phyloP scores from a whole-genome alignment of 2,797 vertebrate species.

The Babyrousa celebensis region DNA sequence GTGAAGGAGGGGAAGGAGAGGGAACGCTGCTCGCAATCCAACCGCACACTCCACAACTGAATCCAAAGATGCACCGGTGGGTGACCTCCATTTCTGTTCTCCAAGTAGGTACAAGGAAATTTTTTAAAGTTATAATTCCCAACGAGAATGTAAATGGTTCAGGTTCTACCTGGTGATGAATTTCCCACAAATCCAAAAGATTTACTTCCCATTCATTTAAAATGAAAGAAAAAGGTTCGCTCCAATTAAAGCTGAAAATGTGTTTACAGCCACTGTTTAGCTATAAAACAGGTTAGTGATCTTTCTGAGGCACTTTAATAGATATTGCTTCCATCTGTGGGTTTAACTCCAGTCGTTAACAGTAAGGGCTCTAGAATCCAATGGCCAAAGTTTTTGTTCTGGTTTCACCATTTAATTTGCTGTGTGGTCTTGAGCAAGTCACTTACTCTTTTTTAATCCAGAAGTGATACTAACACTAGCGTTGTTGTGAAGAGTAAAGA shows the following conservation, averaged over 20 bases:
- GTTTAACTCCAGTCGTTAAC: neutral
- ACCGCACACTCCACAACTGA: neutral
- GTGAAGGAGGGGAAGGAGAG: neutral
- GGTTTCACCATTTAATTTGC: neutral
- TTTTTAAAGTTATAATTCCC: constrained; percentile 25
- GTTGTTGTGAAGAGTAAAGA: neutral
- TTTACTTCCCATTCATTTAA: neutral
- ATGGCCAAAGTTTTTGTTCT: neutral
- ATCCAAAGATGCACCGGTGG: neutral
- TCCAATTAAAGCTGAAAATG: neutral
- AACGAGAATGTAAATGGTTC: neutral
- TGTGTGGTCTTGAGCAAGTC: neutral
- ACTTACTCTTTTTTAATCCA: neutral
- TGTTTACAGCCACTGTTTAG: neutral
- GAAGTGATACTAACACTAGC: neutral
- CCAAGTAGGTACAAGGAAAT: neutral
- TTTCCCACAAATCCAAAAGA: neutral
- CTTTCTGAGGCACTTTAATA: neutral
- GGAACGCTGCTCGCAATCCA: rapidly evolving
- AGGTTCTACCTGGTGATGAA: neutral
- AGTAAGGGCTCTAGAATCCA: neutral
- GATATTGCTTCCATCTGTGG: neutral
- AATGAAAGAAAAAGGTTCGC: neutral
- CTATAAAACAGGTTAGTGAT: constrained; percentile 7
- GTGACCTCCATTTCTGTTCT: neutral